Percentiles rank a stretch among this genome's conserved stretches.
Conservation (phyloP, 2,113 vertebrate genomes). For the Rhodinocichla rosea region DNA sequence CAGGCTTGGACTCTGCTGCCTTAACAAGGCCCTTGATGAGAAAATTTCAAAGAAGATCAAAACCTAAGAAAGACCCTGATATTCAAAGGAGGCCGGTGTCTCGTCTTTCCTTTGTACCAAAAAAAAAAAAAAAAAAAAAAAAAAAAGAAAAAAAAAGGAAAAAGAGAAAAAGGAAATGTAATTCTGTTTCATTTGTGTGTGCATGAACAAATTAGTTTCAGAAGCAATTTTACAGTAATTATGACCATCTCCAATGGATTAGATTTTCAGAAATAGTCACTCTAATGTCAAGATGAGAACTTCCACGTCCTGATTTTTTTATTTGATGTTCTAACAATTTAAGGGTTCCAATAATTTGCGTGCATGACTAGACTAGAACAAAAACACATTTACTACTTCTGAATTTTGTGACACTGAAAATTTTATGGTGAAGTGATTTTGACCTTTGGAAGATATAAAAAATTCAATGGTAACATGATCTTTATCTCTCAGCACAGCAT, state of each 20-base stretch:
- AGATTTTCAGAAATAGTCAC: slow-evolving; percentile 44
- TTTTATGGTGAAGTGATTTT: slow-evolving; percentile 61
- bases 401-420: slow-evolving; percentile 53
- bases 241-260: slow-evolving; percentile 61
- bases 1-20: background rate
- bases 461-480: slow-evolving; percentile 53
- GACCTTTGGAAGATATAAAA: slow-evolving; percentile 70
- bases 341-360: slow-evolving; percentile 36
- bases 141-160: background rate
- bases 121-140: background rate
- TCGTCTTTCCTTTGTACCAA: background rate
- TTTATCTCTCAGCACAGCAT: slow-evolving; percentile 48
- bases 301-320: slow-evolving; percentile 14
- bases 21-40: background rate
- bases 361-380: slow-evolving; percentile 53
- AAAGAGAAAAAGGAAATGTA: background rate
- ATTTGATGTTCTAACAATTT: slow-evolving; percentile 53
- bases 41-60: background rate
- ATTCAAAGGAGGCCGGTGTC: background rate
- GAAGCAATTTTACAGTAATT: slow-evolving; percentile 65
- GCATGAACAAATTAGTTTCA: slow-evolving; percentile 43
- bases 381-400: slow-evolving; percentile 43
- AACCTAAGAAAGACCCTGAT: background rate
- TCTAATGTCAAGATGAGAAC: slow-evolving; percentile 18
- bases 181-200: slow-evolving; percentile 46